Evolutionary conservation across 1,140 invertebrate genomes (phyloP).

Genomic region (Drosophila saltans): DNA sequence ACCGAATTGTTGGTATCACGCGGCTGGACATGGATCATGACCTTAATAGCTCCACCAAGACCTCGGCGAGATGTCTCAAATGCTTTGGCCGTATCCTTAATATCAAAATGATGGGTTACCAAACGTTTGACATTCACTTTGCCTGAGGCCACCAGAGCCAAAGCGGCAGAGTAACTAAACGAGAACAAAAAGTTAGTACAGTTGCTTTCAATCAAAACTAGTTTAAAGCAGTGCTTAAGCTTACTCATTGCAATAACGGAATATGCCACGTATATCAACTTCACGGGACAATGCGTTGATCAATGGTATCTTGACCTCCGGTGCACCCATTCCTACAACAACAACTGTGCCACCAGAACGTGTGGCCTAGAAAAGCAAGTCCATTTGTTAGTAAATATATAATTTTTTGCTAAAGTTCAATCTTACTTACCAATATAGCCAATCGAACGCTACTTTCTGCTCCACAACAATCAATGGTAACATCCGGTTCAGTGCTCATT

Average conservation of each 20-base stretch:
- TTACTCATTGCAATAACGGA: conserved; percentile 94
- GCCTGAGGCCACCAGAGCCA: conserved; percentile 92
- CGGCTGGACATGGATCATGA: conserved; percentile 94
- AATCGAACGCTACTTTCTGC: conserved; percentile 90
- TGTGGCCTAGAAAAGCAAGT: conserved; percentile 87
- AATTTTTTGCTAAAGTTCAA: neutral
- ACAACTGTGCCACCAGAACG: conserved; percentile 92
- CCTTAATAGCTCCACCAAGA: conserved; percentile 91
- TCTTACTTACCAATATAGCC: conserved; percentile 85
- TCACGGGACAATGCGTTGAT: conserved; percentile 91
- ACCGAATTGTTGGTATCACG: conserved; percentile 84
- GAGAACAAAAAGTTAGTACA: neutral
- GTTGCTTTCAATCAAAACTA: conserved; percentile 35
- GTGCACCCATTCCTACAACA: conserved; percentile 92
- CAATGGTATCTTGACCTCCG: conserved; percentile 92
- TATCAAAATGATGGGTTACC: conserved; percentile 94
- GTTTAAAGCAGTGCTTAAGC: neutral
- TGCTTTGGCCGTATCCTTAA: conserved; percentile 93
- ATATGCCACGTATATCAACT: conserved; percentile 95
- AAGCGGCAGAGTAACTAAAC: conserved; percentile 89
- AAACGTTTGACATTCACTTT: conserved; percentile 93
- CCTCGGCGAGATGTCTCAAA: conserved; percentile 91
- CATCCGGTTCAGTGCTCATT: conserved; percentile 88
- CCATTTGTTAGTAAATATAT: neutral
- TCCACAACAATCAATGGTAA: conserved; percentile 94